Evolutionary conservation across 2,888 invertebrate species (phyloP).

Genomic region (Harpalus rufipes): DNA sequence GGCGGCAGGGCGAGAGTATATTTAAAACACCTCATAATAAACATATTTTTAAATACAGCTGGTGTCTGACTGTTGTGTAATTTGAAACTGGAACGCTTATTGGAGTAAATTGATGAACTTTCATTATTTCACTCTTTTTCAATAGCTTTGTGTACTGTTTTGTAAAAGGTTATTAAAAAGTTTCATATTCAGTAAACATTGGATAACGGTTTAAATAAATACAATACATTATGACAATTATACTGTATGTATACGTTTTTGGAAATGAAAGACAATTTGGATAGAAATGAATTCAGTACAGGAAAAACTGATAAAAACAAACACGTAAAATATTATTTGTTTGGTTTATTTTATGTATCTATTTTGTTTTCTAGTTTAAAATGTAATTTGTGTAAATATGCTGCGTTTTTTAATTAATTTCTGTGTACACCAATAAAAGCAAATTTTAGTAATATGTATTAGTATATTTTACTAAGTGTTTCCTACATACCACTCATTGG

Average conservation of each 20-base stretch:
- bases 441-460: too few species aligned
- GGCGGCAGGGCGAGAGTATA: conserved; percentile 32
- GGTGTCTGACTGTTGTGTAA: background rate
- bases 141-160: background rate
- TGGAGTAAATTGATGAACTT: background rate
- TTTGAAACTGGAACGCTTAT: background rate
- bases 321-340: too few species aligned
- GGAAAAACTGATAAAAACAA: too few species aligned
- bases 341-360: background rate
- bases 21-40: conserved; percentile 36
- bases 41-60: conserved; percentile 33
- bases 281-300: background rate
- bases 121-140: background rate
- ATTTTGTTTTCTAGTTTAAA: too few species aligned
- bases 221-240: background rate
- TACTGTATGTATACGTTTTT: background rate
- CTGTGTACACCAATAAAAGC: too few species aligned
- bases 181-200: background rate
- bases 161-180: background rate
- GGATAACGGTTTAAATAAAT: background rate
- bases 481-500: too few species aligned
- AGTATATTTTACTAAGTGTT: too few species aligned
- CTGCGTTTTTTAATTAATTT: too few species aligned
- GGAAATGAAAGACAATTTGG: background rate
- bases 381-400: too few species aligned